Conservation (phyloP, 2,797 vertebrate species). For the Tiaroga cobitis region DNA sequence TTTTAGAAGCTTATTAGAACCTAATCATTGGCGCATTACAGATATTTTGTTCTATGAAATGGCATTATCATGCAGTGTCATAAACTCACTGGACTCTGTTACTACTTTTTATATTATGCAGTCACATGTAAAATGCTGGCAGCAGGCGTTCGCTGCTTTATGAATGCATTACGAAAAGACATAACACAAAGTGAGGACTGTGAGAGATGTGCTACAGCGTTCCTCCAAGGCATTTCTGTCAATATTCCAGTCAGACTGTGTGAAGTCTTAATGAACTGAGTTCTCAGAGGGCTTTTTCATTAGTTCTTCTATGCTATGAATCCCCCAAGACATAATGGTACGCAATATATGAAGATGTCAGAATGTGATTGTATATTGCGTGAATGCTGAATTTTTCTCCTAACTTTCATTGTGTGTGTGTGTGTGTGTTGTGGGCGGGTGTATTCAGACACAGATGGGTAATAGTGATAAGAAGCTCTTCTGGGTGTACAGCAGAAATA, state of each 20-base stretch:
- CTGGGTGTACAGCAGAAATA: slow-evolving; percentile 55
- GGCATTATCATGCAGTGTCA: slow-evolving; percentile 1
- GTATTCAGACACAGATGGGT: slow-evolving; percentile 54
- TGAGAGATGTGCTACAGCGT: slow-evolving; percentile 21
- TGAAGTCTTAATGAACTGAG: slow-evolving; percentile 46
- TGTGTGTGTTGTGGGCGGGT: slow-evolving; percentile 45
- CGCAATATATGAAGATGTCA: slow-evolving; percentile 33
- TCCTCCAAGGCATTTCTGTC: slow-evolving; percentile 44
- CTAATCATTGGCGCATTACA: neutral
- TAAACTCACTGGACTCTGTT: neutral
- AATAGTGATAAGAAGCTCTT: slow-evolving; percentile 52
- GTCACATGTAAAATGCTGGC: slow-evolving; percentile 3
- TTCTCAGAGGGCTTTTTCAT: slow-evolving; percentile 50
- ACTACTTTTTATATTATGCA: neutral
- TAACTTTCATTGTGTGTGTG: slow-evolving; percentile 34
- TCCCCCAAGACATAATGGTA: slow-evolving; percentile 36
- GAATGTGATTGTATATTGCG: slow-evolving; percentile 42
- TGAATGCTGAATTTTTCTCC: slow-evolving; percentile 32
- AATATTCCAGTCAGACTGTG: slow-evolving; percentile 38
- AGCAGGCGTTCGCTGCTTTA: neutral
- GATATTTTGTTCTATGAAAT: slow-evolving; percentile 12
- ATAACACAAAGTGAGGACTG: slow-evolving; percentile 32
- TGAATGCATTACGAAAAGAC: slow-evolving; percentile 22
- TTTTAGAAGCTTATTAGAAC: neutral
- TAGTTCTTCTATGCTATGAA: slow-evolving; percentile 35